Conservation (phyloP, 2,797 vertebrate species). For the Momotus momota region DNA sequence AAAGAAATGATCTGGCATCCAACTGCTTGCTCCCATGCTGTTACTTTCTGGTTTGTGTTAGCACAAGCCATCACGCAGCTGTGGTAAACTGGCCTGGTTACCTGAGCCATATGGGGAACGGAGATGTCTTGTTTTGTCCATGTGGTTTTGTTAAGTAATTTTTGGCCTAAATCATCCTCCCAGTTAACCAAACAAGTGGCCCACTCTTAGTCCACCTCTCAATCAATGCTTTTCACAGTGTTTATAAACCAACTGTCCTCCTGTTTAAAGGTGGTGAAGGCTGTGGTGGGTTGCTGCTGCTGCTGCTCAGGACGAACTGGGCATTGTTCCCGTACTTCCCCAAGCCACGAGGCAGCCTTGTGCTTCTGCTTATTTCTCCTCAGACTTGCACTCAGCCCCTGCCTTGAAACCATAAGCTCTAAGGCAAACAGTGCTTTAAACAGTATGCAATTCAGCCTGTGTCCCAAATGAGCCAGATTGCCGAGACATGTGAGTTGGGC, state of each 20-base stretch:
- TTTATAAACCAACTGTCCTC: not conserved
- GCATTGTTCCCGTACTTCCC: not conserved
- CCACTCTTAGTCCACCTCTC: not conserved
- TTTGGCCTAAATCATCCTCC: not conserved
- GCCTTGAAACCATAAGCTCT: not conserved
- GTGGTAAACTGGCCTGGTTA: not conserved
- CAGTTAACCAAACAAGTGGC: not conserved
- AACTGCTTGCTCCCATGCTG: not conserved
- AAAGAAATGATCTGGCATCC: not conserved
- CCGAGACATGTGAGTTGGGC: not conserved
- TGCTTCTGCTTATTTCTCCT: not conserved
- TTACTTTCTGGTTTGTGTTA: not conserved
- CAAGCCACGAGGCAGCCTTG: rapidly evolving
- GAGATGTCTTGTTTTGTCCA: rapidly evolving
- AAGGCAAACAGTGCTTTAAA: not conserved
- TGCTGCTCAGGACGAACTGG: not conserved
- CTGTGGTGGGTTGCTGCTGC: not conserved
- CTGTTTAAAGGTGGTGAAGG: not conserved
- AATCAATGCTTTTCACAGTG: not conserved
- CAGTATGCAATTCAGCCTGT: not conserved
- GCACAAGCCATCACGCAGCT: not conserved
- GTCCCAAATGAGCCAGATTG: not conserved
- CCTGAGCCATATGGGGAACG: not conserved
- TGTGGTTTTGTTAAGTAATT: not conserved
- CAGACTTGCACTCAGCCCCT: not conserved